Evolutionary conservation across 2,797 vertebrate species (phyloP).

Genomic region (Agapornis canus): DNA sequence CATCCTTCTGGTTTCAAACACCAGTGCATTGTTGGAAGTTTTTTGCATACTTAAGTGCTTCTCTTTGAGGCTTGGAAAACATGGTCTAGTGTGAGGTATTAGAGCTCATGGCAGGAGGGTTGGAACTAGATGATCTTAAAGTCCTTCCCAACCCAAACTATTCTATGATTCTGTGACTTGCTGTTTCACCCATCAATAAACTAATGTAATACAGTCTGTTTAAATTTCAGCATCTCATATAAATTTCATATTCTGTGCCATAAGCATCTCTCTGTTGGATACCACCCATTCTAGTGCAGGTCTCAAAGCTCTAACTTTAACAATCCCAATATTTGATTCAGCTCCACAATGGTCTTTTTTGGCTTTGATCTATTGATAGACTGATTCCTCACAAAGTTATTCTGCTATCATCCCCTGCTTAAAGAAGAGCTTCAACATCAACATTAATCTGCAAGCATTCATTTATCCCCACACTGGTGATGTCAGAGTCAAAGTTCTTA

Average conservation of each 20-base stretch:
- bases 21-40: background rate
- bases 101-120: background rate
- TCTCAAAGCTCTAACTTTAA: background rate
- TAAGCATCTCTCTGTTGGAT: slow-evolving; percentile 86
- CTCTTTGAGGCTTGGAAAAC: background rate
- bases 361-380: background rate
- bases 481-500: background rate
- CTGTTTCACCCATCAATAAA: slow-evolving; percentile 84
- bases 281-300: slow-evolving; percentile 78
- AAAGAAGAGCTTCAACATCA: background rate
- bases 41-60: background rate
- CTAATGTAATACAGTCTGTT: slow-evolving; percentile 86
- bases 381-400: background rate
- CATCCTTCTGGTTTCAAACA: background rate
- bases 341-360: background rate
- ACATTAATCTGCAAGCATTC: background rate
- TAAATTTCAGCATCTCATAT: slow-evolving; percentile 72
- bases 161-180: slow-evolving; percentile 75
- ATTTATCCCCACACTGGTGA: background rate
- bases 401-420: background rate
- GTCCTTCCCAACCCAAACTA: background rate
- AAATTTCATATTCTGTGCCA: slow-evolving; percentile 80
- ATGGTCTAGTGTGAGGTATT: background rate
- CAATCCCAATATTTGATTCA: background rate
- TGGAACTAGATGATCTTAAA: background rate